Conservation (phyloP, 2,888 invertebrate genomes). For the Hydraecia micacea region DNA sequence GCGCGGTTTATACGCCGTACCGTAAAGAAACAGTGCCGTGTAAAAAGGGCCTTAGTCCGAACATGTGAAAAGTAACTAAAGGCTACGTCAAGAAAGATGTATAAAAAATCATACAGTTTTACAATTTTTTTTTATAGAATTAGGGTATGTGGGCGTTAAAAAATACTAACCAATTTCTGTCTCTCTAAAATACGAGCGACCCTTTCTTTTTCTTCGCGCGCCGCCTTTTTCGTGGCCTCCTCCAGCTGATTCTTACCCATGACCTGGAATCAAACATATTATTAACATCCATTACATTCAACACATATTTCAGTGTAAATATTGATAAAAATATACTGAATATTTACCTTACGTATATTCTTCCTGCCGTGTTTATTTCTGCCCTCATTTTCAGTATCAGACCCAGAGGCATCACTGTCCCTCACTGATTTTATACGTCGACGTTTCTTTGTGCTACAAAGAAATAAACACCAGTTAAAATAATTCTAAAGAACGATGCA, state of each 20-base stretch:
- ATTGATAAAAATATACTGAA: neutral
- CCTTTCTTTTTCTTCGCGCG: constrained; percentile 96
- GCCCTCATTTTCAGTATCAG: constrained; percentile 86
- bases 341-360: constrained; percentile 86
- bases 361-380: constrained; percentile 88
- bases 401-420: constrained; percentile 85
- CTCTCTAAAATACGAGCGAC: constrained; percentile 96
- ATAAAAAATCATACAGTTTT: neutral
- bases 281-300: constrained; percentile 12
- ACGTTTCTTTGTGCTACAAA: constrained; percentile 86
- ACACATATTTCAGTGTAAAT: neutral
- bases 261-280: constrained; percentile 78
- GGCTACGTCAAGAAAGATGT: neutral
- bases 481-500: neutral
- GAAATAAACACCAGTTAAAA: neutral
- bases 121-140: neutral
- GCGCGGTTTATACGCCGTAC: neutral
- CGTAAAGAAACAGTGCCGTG: no score
- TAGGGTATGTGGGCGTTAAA: neutral
- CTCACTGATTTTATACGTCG: constrained; percentile 84
- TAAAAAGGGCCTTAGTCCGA: neutral
- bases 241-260: constrained; percentile 92
- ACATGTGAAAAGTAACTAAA: neutral
- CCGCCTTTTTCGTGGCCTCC: constrained; percentile 96
- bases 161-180: constrained; percentile 93